phyloP scores from a whole-genome alignment of 2,113 vertebrate genomes.

The Mesembrinibis cayennensis region DNA sequence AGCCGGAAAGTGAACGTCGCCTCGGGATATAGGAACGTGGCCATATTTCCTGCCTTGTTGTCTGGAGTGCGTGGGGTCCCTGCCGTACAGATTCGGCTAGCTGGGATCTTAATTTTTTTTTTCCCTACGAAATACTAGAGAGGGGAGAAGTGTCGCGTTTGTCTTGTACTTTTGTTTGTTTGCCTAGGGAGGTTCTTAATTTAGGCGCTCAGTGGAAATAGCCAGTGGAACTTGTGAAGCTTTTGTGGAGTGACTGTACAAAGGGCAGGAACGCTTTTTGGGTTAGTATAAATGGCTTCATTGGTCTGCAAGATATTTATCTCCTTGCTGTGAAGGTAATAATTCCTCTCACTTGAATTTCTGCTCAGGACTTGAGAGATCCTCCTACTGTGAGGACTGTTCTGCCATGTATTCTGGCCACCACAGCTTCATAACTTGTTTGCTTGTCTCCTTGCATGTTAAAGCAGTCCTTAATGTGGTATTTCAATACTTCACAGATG shows the following conservation, averaged over 20 bases:
- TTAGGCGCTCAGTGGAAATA: background rate
- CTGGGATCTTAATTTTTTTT: background rate
- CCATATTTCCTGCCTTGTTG: accelerated
- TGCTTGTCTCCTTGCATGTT: background rate
- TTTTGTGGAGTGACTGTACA: background rate
- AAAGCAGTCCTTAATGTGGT: background rate
- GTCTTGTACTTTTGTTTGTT: background rate
- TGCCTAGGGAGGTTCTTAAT: background rate
- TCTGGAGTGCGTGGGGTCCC: background rate
- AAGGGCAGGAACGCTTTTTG: background rate
- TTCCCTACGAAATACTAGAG: background rate
- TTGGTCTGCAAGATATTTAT: background rate
- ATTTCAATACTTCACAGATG: background rate
- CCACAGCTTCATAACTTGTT: background rate
- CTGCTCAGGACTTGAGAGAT: background rate
- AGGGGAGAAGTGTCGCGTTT: background rate
- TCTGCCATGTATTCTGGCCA: background rate
- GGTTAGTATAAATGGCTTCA: background rate
- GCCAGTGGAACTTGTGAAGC: background rate
- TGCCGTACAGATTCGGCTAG: background rate
- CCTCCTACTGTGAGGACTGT: background rate
- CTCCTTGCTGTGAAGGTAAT: background rate
- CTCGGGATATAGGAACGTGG: background rate
- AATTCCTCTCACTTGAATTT: background rate
- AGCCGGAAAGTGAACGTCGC: background rate